A percentile compares a stretch with the other conserved stretches of the same genome.
Evolutionary conservation across 2,797 vertebrate genomes (phyloP).

Genomic region (Xenentodon cancila): DNA sequence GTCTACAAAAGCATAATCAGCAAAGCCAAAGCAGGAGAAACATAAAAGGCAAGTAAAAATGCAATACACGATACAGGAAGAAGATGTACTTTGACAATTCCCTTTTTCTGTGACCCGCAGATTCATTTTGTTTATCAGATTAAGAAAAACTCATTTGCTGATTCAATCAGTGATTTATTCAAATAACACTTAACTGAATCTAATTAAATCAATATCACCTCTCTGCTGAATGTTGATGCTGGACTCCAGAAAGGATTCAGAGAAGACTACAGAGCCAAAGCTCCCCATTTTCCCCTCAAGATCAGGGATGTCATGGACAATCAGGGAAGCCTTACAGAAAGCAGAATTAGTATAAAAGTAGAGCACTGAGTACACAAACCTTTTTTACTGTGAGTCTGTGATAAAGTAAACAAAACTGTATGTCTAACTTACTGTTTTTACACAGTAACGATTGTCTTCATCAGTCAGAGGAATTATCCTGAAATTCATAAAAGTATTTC

Average conservation of each 20-base stretch:
- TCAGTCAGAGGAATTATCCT: slow-evolving; percentile 88
- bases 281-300: slow-evolving; percentile 78
- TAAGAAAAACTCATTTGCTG: slow-evolving; percentile 33
- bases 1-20: slow-evolving; percentile 83
- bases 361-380: background rate
- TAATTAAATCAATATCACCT: slow-evolving; percentile 73
- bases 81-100: slow-evolving; percentile 32
- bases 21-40: slow-evolving; percentile 29
- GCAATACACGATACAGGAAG: slow-evolving; percentile 5
- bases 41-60: slow-evolving; percentile 25
- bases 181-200: slow-evolving; percentile 22
- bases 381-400: background rate
- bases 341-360: background rate
- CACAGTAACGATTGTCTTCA: slow-evolving; percentile 83
- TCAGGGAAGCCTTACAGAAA: slow-evolving; percentile 87
- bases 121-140: slow-evolving; percentile 15
- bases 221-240: slow-evolving; percentile 91
- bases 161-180: slow-evolving; percentile 30
- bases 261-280: slow-evolving; percentile 94
- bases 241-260: slow-evolving; percentile 95
- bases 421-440: slow-evolving; percentile 91
- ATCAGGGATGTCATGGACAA: slow-evolving; percentile 91
- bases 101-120: slow-evolving; percentile 23
- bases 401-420: background rate
- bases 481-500: slow-evolving; percentile 33